Evolutionary conservation across 2,113 vertebrate genomes (phyloP).

Genomic region (Cercocebus atys): DNA sequence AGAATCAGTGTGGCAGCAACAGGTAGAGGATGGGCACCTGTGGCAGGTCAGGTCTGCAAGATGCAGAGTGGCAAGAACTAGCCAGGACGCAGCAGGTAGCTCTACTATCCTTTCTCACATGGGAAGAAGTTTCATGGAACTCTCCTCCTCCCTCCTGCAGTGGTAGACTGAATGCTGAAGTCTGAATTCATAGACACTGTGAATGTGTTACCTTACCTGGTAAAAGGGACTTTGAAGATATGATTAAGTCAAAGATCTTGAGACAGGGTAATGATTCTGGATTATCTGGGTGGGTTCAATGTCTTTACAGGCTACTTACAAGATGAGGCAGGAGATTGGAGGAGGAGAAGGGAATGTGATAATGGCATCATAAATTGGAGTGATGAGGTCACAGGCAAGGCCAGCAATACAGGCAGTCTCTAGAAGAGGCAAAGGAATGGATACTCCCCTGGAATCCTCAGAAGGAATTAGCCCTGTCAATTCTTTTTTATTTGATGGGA

Average conservation of each 20-base stretch:
- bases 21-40: accelerated
- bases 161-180: not conserved
- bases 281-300: not conserved
- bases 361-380: not conserved
- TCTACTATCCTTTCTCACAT: not conserved
- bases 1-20: not conserved
- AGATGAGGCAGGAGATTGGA: not conserved
- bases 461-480: not conserved
- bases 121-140: not conserved
- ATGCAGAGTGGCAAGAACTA: not conserved
- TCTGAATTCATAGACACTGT: not conserved
- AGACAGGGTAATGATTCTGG: not conserved
- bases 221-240: not conserved
- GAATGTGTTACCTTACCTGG: not conserved
- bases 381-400: not conserved
- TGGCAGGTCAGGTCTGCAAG: not conserved
- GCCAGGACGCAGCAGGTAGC: not conserved
- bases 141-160: not conserved
- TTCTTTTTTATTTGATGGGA: no score
- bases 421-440: not conserved
- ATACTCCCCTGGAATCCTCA: not conserved
- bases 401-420: not conserved
- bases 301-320: not conserved
- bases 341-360: not conserved
- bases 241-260: not conserved